Percentiles rank a stretch among this genome's conserved stretches.
phyloP scores from a whole-genome alignment of 2,888 invertebrate species.

The Fragum sueziense region DNA sequence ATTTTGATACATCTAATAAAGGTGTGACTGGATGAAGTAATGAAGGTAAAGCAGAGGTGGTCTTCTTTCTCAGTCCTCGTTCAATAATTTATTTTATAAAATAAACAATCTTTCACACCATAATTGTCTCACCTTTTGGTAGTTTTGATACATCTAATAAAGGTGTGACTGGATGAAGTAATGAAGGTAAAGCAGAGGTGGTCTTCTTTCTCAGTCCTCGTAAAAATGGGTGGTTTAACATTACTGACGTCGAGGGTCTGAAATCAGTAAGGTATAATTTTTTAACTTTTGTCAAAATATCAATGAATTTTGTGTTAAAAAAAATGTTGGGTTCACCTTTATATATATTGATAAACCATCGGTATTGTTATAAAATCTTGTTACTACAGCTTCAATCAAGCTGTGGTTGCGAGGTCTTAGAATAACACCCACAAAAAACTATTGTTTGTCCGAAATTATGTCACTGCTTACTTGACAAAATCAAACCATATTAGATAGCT shows the following conservation, averaged over 20 bases:
- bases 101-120: no score
- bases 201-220: slow-evolving; percentile 87
- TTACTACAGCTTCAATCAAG: no score
- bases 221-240: slow-evolving; percentile 87
- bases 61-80: slow-evolving; percentile 87
- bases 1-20: slow-evolving; percentile 54
- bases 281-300: neutral
- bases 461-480: no score
- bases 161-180: slow-evolving; percentile 88
- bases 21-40: slow-evolving; percentile 88
- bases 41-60: slow-evolving; percentile 84
- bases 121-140: slow-evolving; percentile 53
- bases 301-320: neutral
- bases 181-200: slow-evolving; percentile 85
- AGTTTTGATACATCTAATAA: slow-evolving; percentile 57
- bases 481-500: no score
- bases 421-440: no score
- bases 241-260: slow-evolving; percentile 72
- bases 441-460: no score
- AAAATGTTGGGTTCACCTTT: no score
- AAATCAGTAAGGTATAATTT: slow-evolving; percentile 8
- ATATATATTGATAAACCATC: no score
- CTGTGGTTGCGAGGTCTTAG: no score
- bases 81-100: no score
- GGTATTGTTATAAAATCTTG: no score